phyloP scores from a whole-genome alignment of 2,113 vertebrate species.

The Lethenteron reissneri region DNA sequence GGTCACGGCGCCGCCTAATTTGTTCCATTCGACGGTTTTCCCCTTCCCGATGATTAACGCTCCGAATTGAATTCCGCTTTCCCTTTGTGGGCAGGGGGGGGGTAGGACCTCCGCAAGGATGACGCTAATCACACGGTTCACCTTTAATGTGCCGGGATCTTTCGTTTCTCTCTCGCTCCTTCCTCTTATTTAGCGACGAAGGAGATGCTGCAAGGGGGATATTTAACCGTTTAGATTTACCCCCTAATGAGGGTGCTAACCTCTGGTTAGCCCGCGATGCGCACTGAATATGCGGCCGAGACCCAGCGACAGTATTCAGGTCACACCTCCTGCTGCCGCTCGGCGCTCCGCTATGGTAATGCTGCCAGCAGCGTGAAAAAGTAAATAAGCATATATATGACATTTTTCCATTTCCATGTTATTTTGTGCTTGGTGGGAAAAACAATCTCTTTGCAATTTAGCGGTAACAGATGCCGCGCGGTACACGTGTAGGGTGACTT shows the following conservation, averaged over 20 bases:
- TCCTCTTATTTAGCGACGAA: too few species aligned
- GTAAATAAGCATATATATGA: slow-evolving; percentile 6
- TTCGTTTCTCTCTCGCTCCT: too few species aligned
- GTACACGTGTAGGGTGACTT: slow-evolving; percentile 1
- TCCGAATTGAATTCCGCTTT: too few species aligned
- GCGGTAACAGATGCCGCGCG: slow-evolving; percentile 5
- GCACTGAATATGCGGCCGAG: neutral
- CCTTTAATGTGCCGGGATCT: too few species aligned
- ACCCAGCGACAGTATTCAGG: too few species aligned
- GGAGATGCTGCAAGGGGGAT: too few species aligned
- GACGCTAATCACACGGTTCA: too few species aligned
- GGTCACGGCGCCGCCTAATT: neutral
- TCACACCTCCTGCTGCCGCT: neutral
- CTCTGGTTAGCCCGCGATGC: slow-evolving; percentile 4
- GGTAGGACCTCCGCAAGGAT: too few species aligned
- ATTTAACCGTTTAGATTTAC: neutral
- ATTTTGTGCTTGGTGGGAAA: slow-evolving; percentile 1
- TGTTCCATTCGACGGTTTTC: slow-evolving; percentile 1
- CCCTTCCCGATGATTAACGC: neutral
- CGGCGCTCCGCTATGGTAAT: neutral
- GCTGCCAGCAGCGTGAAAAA: neutral
- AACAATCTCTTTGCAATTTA: slow-evolving; percentile 5
- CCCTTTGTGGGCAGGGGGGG: too few species aligned
- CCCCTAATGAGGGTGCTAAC: slow-evolving; percentile 4
- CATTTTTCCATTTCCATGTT: slow-evolving; percentile 5